phyloP scores from a whole-genome alignment of 2,888 invertebrate species.

The Phengaris alcon region DNA sequence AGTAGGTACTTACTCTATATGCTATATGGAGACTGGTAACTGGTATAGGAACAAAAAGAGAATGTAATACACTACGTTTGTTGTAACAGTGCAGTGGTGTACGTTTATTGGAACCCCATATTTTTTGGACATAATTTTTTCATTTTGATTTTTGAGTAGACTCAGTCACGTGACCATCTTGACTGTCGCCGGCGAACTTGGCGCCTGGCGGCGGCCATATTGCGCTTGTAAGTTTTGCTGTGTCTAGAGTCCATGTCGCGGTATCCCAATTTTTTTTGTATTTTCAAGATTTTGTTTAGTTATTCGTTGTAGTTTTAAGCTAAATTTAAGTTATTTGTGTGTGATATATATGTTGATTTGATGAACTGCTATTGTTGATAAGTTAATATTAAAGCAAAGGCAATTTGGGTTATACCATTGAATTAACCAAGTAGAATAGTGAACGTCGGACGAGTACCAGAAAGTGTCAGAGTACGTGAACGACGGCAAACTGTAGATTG shows the following conservation, averaged over 20 bases:
- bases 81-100: too few relatives aligned
- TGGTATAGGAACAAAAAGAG: too few relatives aligned
- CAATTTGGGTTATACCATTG: conserved; percentile 59
- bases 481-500: conserved; percentile 49
- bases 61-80: too few relatives aligned
- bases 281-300: conserved; percentile 45
- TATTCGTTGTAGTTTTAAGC: conserved; percentile 38
- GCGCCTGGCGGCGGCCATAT: conserved; percentile 55
- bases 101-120: not conserved
- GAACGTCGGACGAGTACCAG: conserved; percentile 53
- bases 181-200: conserved; percentile 48
- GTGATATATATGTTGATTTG: conserved; percentile 36
- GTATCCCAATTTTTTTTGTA: conserved; percentile 51
- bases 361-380: conserved; percentile 38
- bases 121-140: not conserved
- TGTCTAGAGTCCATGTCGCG: conserved; percentile 51
- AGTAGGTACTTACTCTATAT: too few relatives aligned
- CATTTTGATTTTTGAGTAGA: conserved; percentile 32
- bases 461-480: conserved; percentile 53
- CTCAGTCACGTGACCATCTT: conserved; percentile 57
- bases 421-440: conserved; percentile 57
- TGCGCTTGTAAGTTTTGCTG: conserved; percentile 51
- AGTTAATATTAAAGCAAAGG: conserved; percentile 43
- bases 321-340: conserved; percentile 33
- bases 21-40: too few relatives aligned